Evolutionary conservation across 2,113 vertebrate genomes (phyloP), one percentile per base, ranked within the genome.

Genomic region (Scortum barcoo): DNA sequence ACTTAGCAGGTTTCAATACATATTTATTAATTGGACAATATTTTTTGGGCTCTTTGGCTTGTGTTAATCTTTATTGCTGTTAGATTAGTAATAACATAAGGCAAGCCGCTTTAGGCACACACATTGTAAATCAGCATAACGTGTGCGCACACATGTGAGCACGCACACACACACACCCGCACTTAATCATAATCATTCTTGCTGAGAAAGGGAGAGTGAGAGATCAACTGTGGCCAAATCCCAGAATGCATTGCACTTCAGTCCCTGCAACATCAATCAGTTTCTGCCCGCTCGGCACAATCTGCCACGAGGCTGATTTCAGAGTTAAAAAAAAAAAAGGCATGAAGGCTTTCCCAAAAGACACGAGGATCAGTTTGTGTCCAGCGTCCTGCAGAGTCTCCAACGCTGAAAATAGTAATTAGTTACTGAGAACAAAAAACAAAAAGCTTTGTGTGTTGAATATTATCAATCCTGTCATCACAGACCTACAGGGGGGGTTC

Each of bases 241-340:
- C 94, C 93, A 91, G 87, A 89, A 92, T 93, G 92, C 89, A 90
- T 30, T 84, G 87, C 86, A 86, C 87, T 78, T 80, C 82, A 57
- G 81, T 80, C 86, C 84, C 77, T n/a, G 78, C 66, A 17, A 86
- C 88, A 86, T 91, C 91, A 91, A 92, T 89, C 90, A 85, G 86
- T 85, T 86, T 86, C 76, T 80, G 63, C 67, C 72, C 17, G 53
- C 76, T 88, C 66, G 17, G 89, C 81, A 86, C 90, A 92, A 91
- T 93, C 87, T 91, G 91, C 88, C 85, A 71, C 26, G 9, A 78
- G 69, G 86, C 78, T 81, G 78, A 82, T 82, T 86, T 84, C 76
- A 87, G 42, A 86, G 75, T 28, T n/a, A n/a, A 36, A 36, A 36
- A 36, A 36, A 36, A 36, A 42, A 56, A 71, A 69, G 69, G 63